phyloP scores from a whole-genome alignment of 1,140 invertebrate species.

The Penaeus vannamei region DNA sequence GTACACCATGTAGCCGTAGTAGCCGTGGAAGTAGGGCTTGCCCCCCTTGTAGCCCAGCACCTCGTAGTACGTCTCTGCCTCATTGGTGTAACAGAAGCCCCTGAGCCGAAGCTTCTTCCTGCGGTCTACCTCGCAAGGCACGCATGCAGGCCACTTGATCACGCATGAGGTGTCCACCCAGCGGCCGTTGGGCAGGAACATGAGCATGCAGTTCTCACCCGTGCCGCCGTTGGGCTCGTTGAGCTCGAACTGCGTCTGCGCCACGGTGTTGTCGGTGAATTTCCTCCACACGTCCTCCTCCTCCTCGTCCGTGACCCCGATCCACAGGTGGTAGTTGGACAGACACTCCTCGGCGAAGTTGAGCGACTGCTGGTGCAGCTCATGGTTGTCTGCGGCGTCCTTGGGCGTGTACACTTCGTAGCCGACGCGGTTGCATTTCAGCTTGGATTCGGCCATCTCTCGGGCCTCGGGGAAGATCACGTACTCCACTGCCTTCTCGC shows the following conservation, averaged over 20 bases:
- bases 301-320: constrained; percentile 54
- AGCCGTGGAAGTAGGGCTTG: constrained; percentile 62
- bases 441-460: constrained; percentile 46
- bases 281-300: constrained; percentile 60
- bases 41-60: constrained; percentile 53
- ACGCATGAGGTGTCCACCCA: constrained; percentile 61
- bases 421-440: constrained; percentile 46
- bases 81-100: constrained; percentile 57
- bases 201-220: constrained; percentile 61
- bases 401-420: constrained; percentile 54
- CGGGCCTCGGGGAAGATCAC: constrained; percentile 60
- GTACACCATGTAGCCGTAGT: constrained; percentile 55
- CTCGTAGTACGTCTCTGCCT: constrained; percentile 58
- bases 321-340: constrained; percentile 60
- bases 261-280: constrained; percentile 52
- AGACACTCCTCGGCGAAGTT: constrained; percentile 55
- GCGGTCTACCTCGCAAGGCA: constrained; percentile 50
- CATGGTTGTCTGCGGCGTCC: constrained; percentile 34
- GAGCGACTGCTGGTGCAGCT: constrained; percentile 48
- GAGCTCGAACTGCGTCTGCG: constrained; percentile 54
- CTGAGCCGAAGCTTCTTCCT: constrained; percentile 43
- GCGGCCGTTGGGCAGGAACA: constrained; percentile 57
- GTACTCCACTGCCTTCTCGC: constrained; percentile 50
- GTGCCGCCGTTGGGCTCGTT: constrained; percentile 57
- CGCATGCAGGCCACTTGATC: constrained; percentile 59